phyloP scores from a whole-genome alignment of 2,888 invertebrate genomes.

The Pterostichus madidus region DNA sequence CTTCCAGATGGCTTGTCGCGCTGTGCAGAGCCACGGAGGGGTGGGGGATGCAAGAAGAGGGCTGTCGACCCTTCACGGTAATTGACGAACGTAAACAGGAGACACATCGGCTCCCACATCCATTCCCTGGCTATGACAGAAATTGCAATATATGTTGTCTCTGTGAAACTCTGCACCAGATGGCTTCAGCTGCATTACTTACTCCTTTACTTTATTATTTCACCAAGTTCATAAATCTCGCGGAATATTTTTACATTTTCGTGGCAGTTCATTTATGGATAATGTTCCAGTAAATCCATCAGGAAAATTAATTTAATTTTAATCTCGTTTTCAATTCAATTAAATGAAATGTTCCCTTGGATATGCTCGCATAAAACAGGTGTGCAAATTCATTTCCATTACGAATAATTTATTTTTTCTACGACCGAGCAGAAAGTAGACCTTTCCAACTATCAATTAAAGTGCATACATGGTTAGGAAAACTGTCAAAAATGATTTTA shows the following conservation, averaged over 20 bases:
- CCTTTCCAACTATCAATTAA: too few relatives aligned
- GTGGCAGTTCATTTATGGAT: conserved; percentile 17
- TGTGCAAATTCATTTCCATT: conserved; percentile 4
- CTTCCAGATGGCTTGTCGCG: conserved; percentile 60
- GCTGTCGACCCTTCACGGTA: conserved; percentile 42
- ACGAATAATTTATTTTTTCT: background rate
- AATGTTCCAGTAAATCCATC: conserved; percentile 17
- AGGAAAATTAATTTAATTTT: conserved; percentile 48
- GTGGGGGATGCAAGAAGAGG: conserved; percentile 2
- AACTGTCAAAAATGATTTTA: too few relatives aligned
- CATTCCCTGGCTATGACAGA: conserved; percentile 65
- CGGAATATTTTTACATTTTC: background rate
- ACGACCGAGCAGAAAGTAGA: too few relatives aligned
- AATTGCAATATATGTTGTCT: conserved; percentile 65
- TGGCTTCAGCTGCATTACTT: conserved; percentile 13
- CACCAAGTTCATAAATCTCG: background rate
- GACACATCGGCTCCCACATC: conserved; percentile 48
- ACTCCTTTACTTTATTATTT: background rate
- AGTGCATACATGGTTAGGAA: too few relatives aligned
- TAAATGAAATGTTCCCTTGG: conserved; percentile 13
- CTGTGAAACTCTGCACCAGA: conserved; percentile 46
- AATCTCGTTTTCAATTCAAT: conserved; percentile 45
- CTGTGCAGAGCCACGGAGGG: too few relatives aligned
- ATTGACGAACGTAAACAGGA: conserved; percentile 65
- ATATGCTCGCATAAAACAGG: background rate